Base-by-base conservation (phyloP, 2,888 invertebrate species). In the Ellobium chinense region DNA sequence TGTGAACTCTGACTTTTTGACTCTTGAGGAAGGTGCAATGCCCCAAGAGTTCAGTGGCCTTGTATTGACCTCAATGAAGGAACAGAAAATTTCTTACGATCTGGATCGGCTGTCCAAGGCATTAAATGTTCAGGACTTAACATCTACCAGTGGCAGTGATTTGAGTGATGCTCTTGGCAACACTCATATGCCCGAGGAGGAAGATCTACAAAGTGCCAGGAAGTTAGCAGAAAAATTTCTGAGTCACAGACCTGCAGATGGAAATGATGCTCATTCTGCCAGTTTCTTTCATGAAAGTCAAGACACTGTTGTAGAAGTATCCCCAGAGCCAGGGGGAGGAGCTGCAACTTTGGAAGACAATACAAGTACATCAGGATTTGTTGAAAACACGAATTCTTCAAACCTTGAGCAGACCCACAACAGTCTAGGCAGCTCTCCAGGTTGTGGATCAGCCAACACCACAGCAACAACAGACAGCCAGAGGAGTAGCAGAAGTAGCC, bases 31-130 rank as follows among this genome's bases (percentile, higher is more conserved):
- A 37, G 86, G 85, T 58, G 85, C 88, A 12, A 80, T 91, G 36
- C 91, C 91, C 46, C 85, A 85, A 36, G 88, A 89, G 69, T 89
- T 89, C 73, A 87, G 86, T 84, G 91, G 91, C 14, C 85, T 90
- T 60, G 88, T 88, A 24, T 79, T 90, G 63, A 90, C 88, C 14
- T 89, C 89, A 34, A 79, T 85, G 24, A 86, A 86, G 82, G 88
- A 91, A 78, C 88, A 91, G 80, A 89, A 91, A 65, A 91, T 91
- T 39, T 88, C 88, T 58, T 89, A 88, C 29, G 83, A 80, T 62
- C 83, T 91, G 31, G 86, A 87, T 58, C 88, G 88, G 66, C 82
- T 91, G 27, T 89, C 89, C 0, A 88, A 87, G 73, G 87, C 86
- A 37, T 76, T 90, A 58, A 90, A 90, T 82, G 87, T 89, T 63